Conservation (phyloP, 2,113 vertebrate genomes). For the Perca fluviatilis region DNA sequence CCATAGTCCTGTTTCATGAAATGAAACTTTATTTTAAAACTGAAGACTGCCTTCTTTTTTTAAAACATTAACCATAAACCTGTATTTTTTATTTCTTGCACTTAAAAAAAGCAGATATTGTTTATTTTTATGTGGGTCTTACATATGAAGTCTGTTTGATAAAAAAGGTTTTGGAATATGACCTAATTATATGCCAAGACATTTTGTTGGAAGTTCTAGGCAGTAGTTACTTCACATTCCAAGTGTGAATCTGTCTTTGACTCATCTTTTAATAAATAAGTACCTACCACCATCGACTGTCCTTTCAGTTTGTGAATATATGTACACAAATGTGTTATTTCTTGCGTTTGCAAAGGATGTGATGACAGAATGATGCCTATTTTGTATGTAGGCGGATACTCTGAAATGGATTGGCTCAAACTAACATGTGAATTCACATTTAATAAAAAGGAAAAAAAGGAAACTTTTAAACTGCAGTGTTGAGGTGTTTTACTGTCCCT, state of each 20-base stretch:
- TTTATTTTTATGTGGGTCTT: slow-evolving; percentile 89
- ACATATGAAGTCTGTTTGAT: slow-evolving; percentile 87
- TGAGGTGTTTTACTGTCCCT: slow-evolving; percentile 65
- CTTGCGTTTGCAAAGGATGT: slow-evolving; percentile 78
- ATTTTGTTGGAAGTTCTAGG: slow-evolving; percentile 80
- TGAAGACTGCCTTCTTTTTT: slow-evolving; percentile 87
- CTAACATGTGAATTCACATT: slow-evolving; percentile 83
- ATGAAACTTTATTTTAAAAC: slow-evolving; percentile 88
- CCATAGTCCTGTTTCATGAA: slow-evolving; percentile 87
- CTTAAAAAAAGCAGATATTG: slow-evolving; percentile 88
- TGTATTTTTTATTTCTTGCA: slow-evolving; percentile 90
- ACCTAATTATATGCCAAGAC: slow-evolving; percentile 82
- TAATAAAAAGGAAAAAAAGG: slow-evolving; percentile 78
- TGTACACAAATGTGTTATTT: slow-evolving; percentile 81
- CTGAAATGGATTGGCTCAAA: slow-evolving; percentile 77
- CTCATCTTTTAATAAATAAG: slow-evolving; percentile 90
- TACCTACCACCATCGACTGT: slow-evolving; percentile 86
- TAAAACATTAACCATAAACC: slow-evolving; percentile 85
- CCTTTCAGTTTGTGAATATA: slow-evolving; percentile 85
- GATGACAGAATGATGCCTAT: slow-evolving; percentile 79
- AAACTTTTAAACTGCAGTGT: slow-evolving; percentile 67
- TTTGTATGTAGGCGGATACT: slow-evolving; percentile 78
- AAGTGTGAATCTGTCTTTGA: slow-evolving; percentile 87
- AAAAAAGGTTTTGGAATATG: slow-evolving; percentile 84
- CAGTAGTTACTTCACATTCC: slow-evolving; percentile 87